Conservation (phyloP, 2,888 invertebrate species). For the Protodeltote pygarga region DNA sequence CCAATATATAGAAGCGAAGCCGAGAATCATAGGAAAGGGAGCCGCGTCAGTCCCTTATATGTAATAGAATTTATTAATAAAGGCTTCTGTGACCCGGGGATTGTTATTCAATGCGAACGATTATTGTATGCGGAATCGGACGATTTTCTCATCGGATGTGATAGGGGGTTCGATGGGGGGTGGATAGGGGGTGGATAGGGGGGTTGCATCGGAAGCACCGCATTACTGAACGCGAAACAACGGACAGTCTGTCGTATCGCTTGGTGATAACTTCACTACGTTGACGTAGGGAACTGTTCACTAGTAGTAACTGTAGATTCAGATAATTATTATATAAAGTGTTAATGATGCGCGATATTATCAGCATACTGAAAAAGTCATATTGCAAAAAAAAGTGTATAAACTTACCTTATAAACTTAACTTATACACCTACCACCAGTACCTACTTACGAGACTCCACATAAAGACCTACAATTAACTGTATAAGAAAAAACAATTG, state of each 20-base stretch:
- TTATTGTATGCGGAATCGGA: constrained; percentile 52
- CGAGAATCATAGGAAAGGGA: constrained; percentile 24
- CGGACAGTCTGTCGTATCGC: constrained; percentile 17
- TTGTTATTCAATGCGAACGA: constrained; percentile 59
- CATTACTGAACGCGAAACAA: constrained; percentile 49
- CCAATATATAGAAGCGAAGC: constrained; percentile 18
- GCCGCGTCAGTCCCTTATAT: constrained; percentile 33
- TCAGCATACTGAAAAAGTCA: no score
- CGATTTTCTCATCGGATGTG: constrained; percentile 49
- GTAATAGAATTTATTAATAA: constrained; percentile 57
- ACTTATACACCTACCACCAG: no score
- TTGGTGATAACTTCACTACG: no score
- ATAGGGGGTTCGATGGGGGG: constrained; percentile 12
- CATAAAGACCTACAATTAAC: no score
- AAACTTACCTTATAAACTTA: no score
- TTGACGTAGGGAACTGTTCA: no score
- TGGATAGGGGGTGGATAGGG: constrained; percentile 7
- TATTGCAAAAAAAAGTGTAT: no score
- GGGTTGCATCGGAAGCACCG: constrained; percentile 48
- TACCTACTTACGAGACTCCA: no score
- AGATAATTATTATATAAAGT: no score
- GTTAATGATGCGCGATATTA: no score
- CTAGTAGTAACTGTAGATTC: no score
- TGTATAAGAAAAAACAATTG: no score
- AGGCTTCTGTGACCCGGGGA: constrained; percentile 33